These are phyloP conservation scores for Taxidea taxus DNA, from an alignment of 2,113 vertebrate genomes.

Conservation along the genomic window DNA sequence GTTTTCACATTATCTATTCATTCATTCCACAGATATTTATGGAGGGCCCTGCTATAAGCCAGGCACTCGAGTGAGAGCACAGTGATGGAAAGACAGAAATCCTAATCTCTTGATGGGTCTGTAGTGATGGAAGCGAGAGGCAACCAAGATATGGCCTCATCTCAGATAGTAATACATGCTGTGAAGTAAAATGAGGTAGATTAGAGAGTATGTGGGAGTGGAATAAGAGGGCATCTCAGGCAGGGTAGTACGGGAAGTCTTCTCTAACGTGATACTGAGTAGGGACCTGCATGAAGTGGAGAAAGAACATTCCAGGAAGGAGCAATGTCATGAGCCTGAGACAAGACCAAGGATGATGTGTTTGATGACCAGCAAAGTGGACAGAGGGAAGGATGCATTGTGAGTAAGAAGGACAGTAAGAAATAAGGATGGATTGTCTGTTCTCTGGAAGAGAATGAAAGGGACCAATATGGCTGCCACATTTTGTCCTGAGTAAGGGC, in stretches of 20 bases:
- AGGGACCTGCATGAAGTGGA: neutral
- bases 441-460: neutral
- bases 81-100: neutral
- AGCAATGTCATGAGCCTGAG: neutral
- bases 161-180: neutral
- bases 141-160: neutral
- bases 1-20: neutral
- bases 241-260: neutral
- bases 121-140: neutral
- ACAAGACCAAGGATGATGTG: neutral
- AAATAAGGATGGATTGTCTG: accelerated
- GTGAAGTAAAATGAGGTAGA: neutral
- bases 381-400: neutral
- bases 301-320: neutral
- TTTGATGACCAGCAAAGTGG: neutral
- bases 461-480: neutral
- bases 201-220: neutral
- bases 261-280: neutral
- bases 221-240: neutral
- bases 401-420: neutral
- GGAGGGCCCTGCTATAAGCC: too few species aligned
- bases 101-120: neutral
- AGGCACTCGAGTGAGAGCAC: neutral
- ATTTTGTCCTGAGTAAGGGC: neutral
- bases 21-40: neutral